These are phyloP conservation scores for Sphaeridia pumilis DNA, from an alignment of 2,888 invertebrate species.

Conservation along the genomic window DNA sequence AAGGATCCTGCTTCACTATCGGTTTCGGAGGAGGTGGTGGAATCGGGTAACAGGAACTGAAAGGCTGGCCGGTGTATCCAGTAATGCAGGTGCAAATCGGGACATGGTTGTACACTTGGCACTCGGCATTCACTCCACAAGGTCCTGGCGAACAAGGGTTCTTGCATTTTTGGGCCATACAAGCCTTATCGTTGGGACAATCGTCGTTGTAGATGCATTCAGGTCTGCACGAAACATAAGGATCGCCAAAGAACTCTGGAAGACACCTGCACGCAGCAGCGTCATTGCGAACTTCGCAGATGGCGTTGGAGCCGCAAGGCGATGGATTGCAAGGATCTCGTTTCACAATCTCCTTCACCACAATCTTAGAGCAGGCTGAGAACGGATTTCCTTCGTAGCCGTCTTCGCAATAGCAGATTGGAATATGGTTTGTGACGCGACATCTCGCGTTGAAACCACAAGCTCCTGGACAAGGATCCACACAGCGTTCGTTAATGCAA, in stretches of 20 bases:
- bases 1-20: constrained; percentile 45
- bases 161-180: constrained; percentile 65
- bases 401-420: constrained; percentile 59
- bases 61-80: constrained; percentile 49
- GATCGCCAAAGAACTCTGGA: constrained; percentile 76
- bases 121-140: constrained; percentile 70
- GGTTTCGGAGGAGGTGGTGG: constrained; percentile 31
- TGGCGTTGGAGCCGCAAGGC: constrained; percentile 73
- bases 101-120: constrained; percentile 38
- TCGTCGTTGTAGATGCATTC: constrained; percentile 49
- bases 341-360: constrained; percentile 7
- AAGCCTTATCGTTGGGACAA: constrained; percentile 60
- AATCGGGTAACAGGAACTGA: constrained; percentile 24
- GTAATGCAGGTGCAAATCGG: constrained; percentile 52
- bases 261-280: constrained; percentile 68
- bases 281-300: constrained; percentile 59
- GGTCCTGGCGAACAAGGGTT: constrained; percentile 66
- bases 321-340: constrained; percentile 60
- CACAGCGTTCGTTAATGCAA: constrained; percentile 38
- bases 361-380: constrained; percentile 48
- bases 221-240: constrained; percentile 71
- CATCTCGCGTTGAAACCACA: constrained; percentile 60
- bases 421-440: constrained; percentile 60
- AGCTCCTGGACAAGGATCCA: constrained; percentile 37
- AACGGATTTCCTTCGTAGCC: constrained; percentile 68